Base-by-base conservation (phyloP, 2,797 vertebrate genomes). In the Pagetopsis macropterus region DNA sequence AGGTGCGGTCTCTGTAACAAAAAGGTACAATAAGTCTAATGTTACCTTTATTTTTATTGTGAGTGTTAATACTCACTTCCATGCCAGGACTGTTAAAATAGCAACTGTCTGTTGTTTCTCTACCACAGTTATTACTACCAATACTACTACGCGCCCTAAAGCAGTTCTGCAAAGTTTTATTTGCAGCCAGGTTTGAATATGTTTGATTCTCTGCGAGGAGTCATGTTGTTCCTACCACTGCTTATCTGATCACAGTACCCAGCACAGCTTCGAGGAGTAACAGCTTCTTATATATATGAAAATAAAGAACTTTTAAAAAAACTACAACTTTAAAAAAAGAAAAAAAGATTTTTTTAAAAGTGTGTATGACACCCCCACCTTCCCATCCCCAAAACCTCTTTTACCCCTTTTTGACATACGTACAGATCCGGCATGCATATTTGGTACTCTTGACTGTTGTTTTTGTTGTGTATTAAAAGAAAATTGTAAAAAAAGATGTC, bases 381-480 rank as follows among this genome's bases (percentile, higher is more conserved):
- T 16, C 27, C 51, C 3, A 15, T 15, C 51, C 71, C 70, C 46
- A 37, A 19, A 4, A 2, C 33, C 12, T 27, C 31, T 23, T 16
- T 31, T 48, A 60, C 33, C 4, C 43, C 62, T 87, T 82, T 83
- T 95, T 94, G 95, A 94, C 92, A 87, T 94, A 93, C 91, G 74
- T 93, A 90, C 91, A 87, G 93, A 93, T 95, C 95, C 96, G 96
- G 97, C 97, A 98, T 98, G 97, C 97, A 95, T 96, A 93, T 96
- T 97, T 96, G 96, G 94, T 97, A 96, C 96, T 96, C 92, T 95
- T 96, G 95, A 94, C 96, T 97, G 96, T 97, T 97, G 95, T 94
- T 96, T 94, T 37, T 37, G 94, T 91, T 94, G 95, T 98, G 96
- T 95, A 94, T 78, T 37, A 94, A 95, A 94, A 82, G 70, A 94